phyloP scores from a whole-genome alignment of 2,797 vertebrate genomes.

The Brachyalestes nurse region DNA sequence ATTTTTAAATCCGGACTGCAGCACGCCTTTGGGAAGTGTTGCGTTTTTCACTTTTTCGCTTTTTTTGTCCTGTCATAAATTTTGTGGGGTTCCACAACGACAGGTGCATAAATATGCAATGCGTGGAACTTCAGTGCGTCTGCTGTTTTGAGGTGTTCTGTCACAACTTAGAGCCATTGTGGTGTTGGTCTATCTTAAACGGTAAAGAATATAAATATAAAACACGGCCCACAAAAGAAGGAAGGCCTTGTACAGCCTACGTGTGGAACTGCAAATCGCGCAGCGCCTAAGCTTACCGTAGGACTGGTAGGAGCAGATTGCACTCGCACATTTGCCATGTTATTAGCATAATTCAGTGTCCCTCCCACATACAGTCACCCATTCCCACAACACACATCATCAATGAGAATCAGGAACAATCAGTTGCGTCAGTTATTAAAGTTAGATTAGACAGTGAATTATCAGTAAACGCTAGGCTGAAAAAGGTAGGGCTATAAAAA shows the following conservation, averaged over 20 bases:
- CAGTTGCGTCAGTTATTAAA: background rate
- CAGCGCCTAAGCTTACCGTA: background rate
- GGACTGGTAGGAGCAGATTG: constrained; percentile 33
- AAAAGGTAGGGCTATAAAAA: too few species aligned
- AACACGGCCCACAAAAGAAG: background rate
- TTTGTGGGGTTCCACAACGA: constrained; percentile 92
- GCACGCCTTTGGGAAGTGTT: constrained; percentile 81
- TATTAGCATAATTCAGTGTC: constrained; percentile 46
- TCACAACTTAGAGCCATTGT: constrained; percentile 76
- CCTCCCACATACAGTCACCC: constrained; percentile 18
- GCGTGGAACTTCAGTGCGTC: constrained; percentile 80
- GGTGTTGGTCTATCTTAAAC: constrained; percentile 40
- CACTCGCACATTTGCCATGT: constrained; percentile 38
- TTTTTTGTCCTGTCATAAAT: constrained; percentile 93
- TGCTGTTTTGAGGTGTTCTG: constrained; percentile 74
- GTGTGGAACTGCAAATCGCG: background rate
- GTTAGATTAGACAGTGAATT: background rate
- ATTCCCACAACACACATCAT: constrained; percentile 17
- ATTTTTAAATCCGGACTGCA: constrained; percentile 88
- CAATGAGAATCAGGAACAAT: constrained; percentile 1
- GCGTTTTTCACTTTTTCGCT: constrained; percentile 89
- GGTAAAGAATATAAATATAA: background rate
- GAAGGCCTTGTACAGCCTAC: background rate
- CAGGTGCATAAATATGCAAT: constrained; percentile 99
- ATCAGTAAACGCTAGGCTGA: too few species aligned